Percentiles rank a stretch among this genome's conserved stretches.
These are phyloP conservation scores for Acanthosepion lycidas DNA, from an alignment of 2,888 invertebrate species.

Conservation along the genomic window DNA sequence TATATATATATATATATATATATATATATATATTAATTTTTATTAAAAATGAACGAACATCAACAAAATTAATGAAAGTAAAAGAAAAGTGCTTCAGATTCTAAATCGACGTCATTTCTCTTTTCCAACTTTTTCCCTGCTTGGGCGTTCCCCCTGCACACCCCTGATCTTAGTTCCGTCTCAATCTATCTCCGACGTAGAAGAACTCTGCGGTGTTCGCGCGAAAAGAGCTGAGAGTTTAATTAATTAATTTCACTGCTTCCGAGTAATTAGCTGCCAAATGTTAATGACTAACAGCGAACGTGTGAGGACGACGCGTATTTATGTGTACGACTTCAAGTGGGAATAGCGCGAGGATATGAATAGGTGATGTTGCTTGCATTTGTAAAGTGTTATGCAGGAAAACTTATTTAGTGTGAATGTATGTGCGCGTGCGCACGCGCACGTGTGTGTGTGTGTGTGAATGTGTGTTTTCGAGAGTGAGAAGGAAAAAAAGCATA, in stretches of 20 bases:
- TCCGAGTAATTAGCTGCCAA: not conserved
- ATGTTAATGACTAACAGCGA: not conserved
- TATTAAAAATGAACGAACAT: no score
- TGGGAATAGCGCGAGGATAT: not conserved
- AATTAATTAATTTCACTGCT: not conserved
- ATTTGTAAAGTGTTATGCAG: not conserved
- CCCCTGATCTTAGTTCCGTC: not conserved
- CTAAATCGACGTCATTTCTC: not conserved
- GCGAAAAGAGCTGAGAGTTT: not conserved
- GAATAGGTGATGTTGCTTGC: not conserved
- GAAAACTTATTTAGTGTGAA: not conserved
- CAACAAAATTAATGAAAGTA: not conserved
- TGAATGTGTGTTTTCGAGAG: not conserved
- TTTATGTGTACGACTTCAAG: not conserved
- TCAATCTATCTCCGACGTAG: not conserved
- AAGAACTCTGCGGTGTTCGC: not conserved
- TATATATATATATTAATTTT: no score
- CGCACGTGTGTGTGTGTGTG: not conserved
- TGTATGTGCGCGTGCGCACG: not conserved
- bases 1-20: no score
- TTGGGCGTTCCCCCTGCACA: not conserved
- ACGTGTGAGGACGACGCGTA: not conserved
- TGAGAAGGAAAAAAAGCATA: not conserved
- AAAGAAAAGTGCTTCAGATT: not conserved
- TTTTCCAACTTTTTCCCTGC: not conserved